Evolutionary conservation across 2,888 invertebrate genomes (phyloP).

Genomic region (Pristionchus fissidentatus): DNA sequence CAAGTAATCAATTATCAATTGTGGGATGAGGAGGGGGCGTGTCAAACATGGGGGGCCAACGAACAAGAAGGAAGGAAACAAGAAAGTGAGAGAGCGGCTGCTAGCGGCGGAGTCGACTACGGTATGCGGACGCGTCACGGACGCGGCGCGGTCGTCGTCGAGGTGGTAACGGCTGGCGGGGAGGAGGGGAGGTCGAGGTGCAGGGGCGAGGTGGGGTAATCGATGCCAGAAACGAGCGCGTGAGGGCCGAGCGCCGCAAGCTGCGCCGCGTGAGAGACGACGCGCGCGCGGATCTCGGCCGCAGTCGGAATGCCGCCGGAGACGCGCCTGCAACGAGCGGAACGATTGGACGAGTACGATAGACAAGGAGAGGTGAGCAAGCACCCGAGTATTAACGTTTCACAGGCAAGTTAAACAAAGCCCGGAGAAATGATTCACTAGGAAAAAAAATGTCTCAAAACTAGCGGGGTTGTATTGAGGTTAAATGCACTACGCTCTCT

Average conservation of each 20-base stretch:
- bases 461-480: too few species aligned
- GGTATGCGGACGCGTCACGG: too few species aligned
- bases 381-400: too few species aligned
- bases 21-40: not conserved
- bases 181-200: not conserved
- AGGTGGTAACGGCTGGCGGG: too few species aligned
- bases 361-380: too few species aligned
- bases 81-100: not conserved
- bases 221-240: not conserved
- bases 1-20: slow-evolving; percentile 15
- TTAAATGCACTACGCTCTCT: too few species aligned
- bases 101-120: not conserved
- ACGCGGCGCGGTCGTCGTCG: too few species aligned
- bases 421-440: too few species aligned
- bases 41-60: not conserved
- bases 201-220: not conserved
- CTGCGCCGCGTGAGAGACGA: not conserved
- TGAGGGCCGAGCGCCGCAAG: not conserved
- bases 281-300: not conserved
- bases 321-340: not conserved
- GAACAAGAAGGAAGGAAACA: not conserved
- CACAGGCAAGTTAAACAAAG: too few species aligned
- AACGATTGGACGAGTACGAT: too few species aligned
- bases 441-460: too few species aligned
- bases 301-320: not conserved